Conservation (phyloP, 2,888 invertebrate species). For the Allacma fusca region DNA sequence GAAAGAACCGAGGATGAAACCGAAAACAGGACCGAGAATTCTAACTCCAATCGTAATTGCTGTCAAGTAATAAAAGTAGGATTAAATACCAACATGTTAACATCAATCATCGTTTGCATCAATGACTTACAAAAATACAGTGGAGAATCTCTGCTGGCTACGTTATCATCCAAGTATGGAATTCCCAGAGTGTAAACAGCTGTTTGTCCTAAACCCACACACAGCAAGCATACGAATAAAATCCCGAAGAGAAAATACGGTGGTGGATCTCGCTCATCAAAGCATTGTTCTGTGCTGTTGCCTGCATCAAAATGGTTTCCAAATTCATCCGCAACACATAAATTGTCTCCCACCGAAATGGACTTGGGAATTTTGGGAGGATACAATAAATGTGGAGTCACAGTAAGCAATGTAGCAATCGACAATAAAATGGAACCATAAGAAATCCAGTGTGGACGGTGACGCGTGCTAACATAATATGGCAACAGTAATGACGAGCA, state of each 20-base stretch:
- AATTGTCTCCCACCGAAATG: conserved; percentile 51
- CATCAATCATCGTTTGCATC: background rate
- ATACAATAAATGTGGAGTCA: conserved; percentile 81
- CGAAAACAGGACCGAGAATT: conserved; percentile 88
- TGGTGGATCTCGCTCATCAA: conserved; percentile 38
- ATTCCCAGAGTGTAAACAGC: conserved; percentile 91
- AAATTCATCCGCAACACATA: conserved; percentile 49
- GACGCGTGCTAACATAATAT: conserved; percentile 89
- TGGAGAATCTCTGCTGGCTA: conserved; percentile 89
- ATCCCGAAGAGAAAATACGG: conserved; percentile 76
- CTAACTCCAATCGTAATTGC: conserved; percentile 91
- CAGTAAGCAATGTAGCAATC: conserved; percentile 83
- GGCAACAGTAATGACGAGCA: conserved; percentile 81
- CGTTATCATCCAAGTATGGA: conserved; percentile 93
- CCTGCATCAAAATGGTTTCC: background rate
- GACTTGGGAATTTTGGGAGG: conserved; percentile 50
- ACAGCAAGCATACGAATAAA: conserved; percentile 85
- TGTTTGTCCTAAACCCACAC: conserved; percentile 91
- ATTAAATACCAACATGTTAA: background rate
- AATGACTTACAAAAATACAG: conserved; percentile 83
- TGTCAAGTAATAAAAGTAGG: conserved; percentile 64
- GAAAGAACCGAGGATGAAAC: conserved; percentile 87
- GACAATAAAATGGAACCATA: conserved; percentile 90
- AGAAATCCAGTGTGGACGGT: conserved; percentile 92
- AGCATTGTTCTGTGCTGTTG: conserved; percentile 27